These are phyloP conservation scores for Bhutanitis thaidina DNA, from an alignment of 2,888 invertebrate genomes.

Conservation along the genomic window DNA sequence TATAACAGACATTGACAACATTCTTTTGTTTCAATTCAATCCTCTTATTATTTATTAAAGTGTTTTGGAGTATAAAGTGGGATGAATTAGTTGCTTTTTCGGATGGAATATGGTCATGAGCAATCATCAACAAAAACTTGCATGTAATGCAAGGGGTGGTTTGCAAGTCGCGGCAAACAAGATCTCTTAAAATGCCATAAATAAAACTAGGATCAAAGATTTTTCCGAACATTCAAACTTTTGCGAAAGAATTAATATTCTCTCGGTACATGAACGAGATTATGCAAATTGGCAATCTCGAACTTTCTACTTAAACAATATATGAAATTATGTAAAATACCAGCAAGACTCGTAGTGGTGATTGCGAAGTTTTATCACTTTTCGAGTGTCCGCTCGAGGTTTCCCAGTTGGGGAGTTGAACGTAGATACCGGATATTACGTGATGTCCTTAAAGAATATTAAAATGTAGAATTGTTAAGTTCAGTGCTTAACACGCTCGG, in stretches of 20 bases:
- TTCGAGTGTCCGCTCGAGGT: slow-evolving; percentile 21
- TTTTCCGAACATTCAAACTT: slow-evolving; percentile 4
- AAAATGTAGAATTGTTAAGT: slow-evolving; percentile 1
- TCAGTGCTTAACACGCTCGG: no score
- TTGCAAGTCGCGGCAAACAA: no score
- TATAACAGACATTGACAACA: no score
- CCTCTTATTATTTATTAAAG: no score
- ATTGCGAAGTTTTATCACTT: slow-evolving; percentile 38
- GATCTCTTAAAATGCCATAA: no score
- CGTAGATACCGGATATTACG: neutral
- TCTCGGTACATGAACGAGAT: slow-evolving; percentile 29
- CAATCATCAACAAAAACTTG: no score
- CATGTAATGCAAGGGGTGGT: no score
- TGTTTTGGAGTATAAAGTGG: no score
- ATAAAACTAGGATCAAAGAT: neutral
- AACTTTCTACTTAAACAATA: slow-evolving; percentile 52
- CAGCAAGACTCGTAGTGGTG: slow-evolving; percentile 29
- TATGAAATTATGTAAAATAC: slow-evolving; percentile 52
- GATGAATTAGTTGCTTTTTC: no score
- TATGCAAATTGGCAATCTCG: slow-evolving; percentile 39
- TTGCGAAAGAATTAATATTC: slow-evolving; percentile 34
- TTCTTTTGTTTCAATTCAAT: no score
- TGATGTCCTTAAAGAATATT: slow-evolving; percentile 8
- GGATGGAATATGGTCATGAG: no score
- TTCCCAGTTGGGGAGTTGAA: slow-evolving; percentile 3